These are phyloP conservation scores for Numenius phaeopus DNA, from an alignment of 2,797 vertebrate species.

Conservation along the genomic window DNA sequence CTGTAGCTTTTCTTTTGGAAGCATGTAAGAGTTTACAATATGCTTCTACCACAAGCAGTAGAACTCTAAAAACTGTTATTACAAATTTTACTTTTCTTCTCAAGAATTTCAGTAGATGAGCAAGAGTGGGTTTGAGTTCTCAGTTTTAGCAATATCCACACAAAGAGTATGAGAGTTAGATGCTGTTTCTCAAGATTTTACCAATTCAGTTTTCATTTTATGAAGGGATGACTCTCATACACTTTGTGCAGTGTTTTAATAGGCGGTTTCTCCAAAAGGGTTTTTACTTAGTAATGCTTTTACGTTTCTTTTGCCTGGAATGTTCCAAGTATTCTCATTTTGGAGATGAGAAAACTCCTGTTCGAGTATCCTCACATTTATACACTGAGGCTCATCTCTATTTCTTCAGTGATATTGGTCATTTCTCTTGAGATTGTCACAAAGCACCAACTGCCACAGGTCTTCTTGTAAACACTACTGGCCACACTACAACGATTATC, in stretches of 20 bases:
- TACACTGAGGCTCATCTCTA: neutral
- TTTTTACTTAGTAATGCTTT: neutral
- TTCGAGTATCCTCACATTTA: neutral
- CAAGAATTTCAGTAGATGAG: neutral
- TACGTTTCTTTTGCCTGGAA: neutral
- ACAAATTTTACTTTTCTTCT: neutral
- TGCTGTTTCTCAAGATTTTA: neutral
- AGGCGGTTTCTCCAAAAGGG: neutral
- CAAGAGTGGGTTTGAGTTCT: neutral
- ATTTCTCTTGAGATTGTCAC: neutral
- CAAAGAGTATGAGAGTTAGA: neutral
- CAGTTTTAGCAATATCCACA: neutral
- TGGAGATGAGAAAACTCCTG: neutral
- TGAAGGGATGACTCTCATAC: neutral
- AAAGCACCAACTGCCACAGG: neutral
- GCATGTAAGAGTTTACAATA: neutral
- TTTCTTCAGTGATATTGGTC: neutral
- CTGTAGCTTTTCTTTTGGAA: neutral
- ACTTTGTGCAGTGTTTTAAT: neutral
- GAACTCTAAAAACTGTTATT: neutral
- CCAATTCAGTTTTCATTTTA: neutral
- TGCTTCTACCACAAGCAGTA: neutral
- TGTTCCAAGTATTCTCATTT: neutral
- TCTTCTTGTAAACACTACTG: neutral
- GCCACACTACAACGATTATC: neutral